Percentiles rank a stretch among this genome's conserved stretches.
Evolutionary conservation across 2,113 vertebrate species (phyloP).

Genomic region (Alces alces): DNA sequence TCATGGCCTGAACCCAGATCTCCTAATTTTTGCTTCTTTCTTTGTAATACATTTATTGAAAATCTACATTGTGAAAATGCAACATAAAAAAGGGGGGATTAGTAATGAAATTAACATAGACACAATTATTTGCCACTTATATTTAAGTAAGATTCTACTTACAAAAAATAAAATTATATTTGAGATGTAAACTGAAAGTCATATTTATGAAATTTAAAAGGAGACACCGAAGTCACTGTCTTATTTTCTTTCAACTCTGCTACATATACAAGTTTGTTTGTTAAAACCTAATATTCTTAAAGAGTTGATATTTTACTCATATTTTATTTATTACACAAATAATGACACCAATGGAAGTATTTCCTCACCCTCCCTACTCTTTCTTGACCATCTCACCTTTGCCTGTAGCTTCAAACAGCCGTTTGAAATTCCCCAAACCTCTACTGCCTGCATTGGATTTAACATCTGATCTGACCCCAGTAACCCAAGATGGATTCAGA

Average conservation of each 20-base stretch:
- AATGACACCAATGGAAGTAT: neutral
- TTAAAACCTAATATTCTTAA: neutral
- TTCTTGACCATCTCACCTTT: neutral
- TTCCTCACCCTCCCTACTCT: neutral
- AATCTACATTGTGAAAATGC: neutral
- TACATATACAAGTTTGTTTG: neutral
- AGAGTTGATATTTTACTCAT: neutral
- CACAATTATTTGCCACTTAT: neutral
- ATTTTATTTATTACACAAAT: neutral
- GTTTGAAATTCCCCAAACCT: neutral
- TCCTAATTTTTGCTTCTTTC: neutral
- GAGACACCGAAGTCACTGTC: neutral
- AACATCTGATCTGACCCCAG: neutral
- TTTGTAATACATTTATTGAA: neutral
- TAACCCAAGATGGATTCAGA: neutral
- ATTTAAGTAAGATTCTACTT: neutral
- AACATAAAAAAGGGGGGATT: neutral
- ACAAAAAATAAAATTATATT: neutral
- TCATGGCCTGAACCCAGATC: neutral
- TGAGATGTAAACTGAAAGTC: neutral
- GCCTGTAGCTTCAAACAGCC: neutral
- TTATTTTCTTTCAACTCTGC: neutral
- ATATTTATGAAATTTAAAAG: neutral
- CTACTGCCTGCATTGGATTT: neutral
- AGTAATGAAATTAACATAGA: neutral